Conservation (phyloP, 2,888 invertebrate genomes). For the Petrolisthes manimaculis region DNA sequence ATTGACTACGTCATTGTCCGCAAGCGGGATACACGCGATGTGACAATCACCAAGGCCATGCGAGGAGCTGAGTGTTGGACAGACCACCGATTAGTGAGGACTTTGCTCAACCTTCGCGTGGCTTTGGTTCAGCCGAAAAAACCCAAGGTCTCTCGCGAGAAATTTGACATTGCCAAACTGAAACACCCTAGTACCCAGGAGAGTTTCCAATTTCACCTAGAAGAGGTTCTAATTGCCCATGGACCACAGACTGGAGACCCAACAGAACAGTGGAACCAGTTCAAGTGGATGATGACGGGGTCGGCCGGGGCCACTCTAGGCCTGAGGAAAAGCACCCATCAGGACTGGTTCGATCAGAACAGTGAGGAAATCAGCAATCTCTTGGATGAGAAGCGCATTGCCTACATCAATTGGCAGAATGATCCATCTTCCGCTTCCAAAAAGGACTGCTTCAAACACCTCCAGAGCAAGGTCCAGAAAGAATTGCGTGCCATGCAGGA, state of each 20-base stretch:
- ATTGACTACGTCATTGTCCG: not conserved
- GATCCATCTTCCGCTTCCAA: not conserved
- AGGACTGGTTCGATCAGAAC: constrained; percentile 13
- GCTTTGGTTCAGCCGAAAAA: too few relatives aligned
- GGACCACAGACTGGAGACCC: not conserved
- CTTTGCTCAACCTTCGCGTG: too few relatives aligned
- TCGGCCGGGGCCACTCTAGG: not conserved
- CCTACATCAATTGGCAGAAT: constrained; percentile 1
- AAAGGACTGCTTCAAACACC: constrained; percentile 1
- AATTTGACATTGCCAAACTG: too few relatives aligned
- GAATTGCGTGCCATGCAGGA: not conserved
- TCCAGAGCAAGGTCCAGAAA: not conserved
- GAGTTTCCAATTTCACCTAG: not conserved
- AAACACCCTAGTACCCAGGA: too few relatives aligned
- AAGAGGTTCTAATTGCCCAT: not conserved
- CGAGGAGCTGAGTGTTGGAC: too few relatives aligned
- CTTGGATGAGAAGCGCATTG: not conserved
- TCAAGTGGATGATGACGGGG: not conserved
- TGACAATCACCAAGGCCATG: not conserved
- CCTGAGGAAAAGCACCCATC: not conserved
- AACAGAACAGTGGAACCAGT: constrained; percentile 15
- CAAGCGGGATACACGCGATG: not conserved
- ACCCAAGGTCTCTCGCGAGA: too few relatives aligned
- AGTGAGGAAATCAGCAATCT: not conserved
- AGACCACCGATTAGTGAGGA: too few relatives aligned